Evolutionary conservation across 1,140 invertebrate species (phyloP), one percentile per base, ranked within the genome.

Genomic region (Caenorhabditis tropicalis): DNA sequence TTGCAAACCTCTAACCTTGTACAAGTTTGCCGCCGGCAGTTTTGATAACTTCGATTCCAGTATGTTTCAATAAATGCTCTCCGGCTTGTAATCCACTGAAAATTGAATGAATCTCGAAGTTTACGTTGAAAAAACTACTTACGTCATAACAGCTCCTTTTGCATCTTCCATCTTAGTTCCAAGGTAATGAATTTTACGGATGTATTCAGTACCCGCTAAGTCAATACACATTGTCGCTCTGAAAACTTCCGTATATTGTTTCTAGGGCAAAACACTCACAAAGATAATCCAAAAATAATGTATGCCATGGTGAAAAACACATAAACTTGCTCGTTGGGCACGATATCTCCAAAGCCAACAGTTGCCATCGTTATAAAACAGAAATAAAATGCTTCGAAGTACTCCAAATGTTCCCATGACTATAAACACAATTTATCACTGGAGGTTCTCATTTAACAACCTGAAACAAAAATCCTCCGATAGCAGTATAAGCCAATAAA

Each of bases 361-460:
- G 90, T 91, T 70, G 90, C 90, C 90, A 91, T 91, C 79, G 90
- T 91, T 60, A 91, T 91, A 82, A 91, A 91, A 79, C 90, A 91
- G 70, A 91, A 91, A 82, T 91, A 91, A 81, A 91, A 91, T 12
- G 90, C 90, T 31, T 91, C 91, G 60, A 91, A 91, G 80, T 91
- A 91, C 31, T 87, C 46, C 87, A 90, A 89, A 39, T 88, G 91
- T 80, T 90, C 89, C 88, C 88, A 91, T 12, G 88, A 86, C 56
- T 87, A 58, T 91, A 91, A 39, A 90, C 49, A 27, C 1, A 31
- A 87, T 58, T 5, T 39, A 51, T 33, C 4, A 16, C n/a, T 19
- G 1, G 3, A 60, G 16, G 16, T 74, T 74, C 9, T 4, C 1
- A 43, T 24, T 24, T 5, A n/a, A 24, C 21, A 4, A 81, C 79